Conservation (phyloP, 2,113 vertebrate genomes). For the Mesembrinibis cayennensis region DNA sequence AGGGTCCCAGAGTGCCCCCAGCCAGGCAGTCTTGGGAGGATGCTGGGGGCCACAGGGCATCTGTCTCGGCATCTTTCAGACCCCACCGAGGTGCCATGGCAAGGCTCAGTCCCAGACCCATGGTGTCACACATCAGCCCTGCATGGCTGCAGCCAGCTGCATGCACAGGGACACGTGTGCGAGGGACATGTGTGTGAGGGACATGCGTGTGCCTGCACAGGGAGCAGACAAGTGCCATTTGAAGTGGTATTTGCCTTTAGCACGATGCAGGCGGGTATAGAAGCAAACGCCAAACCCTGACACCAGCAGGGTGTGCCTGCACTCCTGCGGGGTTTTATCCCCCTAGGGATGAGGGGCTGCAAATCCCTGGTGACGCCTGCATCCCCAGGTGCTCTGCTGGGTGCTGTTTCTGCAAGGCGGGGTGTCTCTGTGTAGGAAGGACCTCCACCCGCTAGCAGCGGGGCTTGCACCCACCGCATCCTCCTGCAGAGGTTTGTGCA, state of each 20-base stretch:
- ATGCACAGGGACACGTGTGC: rapidly evolving
- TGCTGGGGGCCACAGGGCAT: no score
- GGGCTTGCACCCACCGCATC: background rate
- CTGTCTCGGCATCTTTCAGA: background rate
- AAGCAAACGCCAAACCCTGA: background rate
- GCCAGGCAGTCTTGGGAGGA: background rate
- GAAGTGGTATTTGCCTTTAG: background rate
- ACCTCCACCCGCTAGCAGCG: rapidly evolving
- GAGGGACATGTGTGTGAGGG: rapidly evolving
- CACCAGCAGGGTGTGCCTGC: rapidly evolving
- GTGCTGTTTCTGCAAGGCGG: background rate
- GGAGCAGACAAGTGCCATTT: rapidly evolving
- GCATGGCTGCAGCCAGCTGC: background rate
- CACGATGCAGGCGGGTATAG: rapidly evolving
- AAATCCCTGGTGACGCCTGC: background rate
- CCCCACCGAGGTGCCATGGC: rapidly evolving
- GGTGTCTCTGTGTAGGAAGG: background rate
- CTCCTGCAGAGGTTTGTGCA: no score
- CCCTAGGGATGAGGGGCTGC: background rate
- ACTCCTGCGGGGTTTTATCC: background rate
- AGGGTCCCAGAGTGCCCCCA: background rate
- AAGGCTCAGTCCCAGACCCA: rapidly evolving
- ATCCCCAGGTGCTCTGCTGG: background rate
- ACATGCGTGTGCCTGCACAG: rapidly evolving
- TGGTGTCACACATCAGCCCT: background rate